Percentiles rank a stretch among this genome's conserved stretches.
Conservation (phyloP, 2,888 invertebrate genomes). For the Mongoloraphidia duomilia region DNA sequence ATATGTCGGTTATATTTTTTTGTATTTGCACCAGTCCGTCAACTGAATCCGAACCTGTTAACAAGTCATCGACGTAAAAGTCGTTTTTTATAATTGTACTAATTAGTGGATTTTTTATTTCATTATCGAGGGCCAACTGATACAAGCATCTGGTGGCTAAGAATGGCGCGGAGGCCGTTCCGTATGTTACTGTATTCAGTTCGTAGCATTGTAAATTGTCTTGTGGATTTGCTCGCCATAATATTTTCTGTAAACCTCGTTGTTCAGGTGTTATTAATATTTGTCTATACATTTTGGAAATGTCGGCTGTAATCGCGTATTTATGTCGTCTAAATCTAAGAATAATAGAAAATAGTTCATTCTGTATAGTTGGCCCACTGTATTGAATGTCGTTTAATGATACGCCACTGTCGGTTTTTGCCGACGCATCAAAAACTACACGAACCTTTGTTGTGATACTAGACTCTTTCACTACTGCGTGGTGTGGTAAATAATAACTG, state of each 20-base stretch:
- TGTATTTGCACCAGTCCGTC: too few species aligned
- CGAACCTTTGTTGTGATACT: slow-evolving; percentile 19
- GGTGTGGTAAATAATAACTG: slow-evolving; percentile 19
- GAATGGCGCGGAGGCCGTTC: neutral
- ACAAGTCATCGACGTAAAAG: neutral
- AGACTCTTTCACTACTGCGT: slow-evolving; percentile 15
- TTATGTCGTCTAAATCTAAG: slow-evolving; percentile 17
- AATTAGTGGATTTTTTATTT: too few species aligned
- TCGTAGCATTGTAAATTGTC: slow-evolving; percentile 10
- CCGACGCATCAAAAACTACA: slow-evolving; percentile 21
- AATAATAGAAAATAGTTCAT: slow-evolving; percentile 17
- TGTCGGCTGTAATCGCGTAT: slow-evolving; percentile 18
- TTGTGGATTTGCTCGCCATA: slow-evolving; percentile 13
- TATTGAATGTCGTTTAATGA: slow-evolving; percentile 18
- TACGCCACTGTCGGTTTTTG: slow-evolving; percentile 12
- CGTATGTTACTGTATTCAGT: too few species aligned
- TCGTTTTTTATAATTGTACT: too few species aligned
- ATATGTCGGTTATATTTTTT: too few species aligned
- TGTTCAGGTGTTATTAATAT: slow-evolving; percentile 16
- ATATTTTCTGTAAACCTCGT: slow-evolving; percentile 15
- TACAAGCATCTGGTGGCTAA: too few species aligned
- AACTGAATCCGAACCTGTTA: neutral
- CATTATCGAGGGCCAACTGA: too few species aligned
- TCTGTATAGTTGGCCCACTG: slow-evolving; percentile 18
- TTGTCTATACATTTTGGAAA: slow-evolving; percentile 21